Evolutionary conservation across 2,888 invertebrate species (phyloP), one percentile per base, ranked within the genome.

Genomic region (Carpatolechia fugitivella): DNA sequence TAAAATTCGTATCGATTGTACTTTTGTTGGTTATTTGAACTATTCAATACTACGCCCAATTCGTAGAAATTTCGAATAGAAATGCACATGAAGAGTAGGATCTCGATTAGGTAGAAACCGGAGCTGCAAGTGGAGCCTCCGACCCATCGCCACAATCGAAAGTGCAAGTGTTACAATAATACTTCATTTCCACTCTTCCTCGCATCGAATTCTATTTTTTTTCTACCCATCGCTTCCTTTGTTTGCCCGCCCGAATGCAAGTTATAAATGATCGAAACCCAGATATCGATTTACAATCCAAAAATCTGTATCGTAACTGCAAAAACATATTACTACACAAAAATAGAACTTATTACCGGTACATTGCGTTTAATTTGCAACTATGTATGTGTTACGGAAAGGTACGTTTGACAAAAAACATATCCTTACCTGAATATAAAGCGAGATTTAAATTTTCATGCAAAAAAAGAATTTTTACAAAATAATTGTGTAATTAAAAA

Each of bases 161-260:
- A 91, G 89, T 87, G 90, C 89, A 90, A 90, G 90, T 91, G 90
- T 88, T 82, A 78, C 85, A 81, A 87, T 83, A 85, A 85, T 85
- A 82, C 85, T 85, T 85, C 78, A 83, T 85, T 85, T 85, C 82
- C 80, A 78, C 81, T 82, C 75, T 76, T 74, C 76, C 72, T 75
- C 75, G 74, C 72, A 65, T 75, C 74, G 69, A 77, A 82, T 86
- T 85, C 85, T 82, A 67, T 63, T 71, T 70, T 82, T 86, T 85
- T 87, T 87, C 73, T 76, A 58, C 60, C 59, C 60, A 38, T 24
- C 35, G 35, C 29, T 35, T 67, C 70, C 77, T 79, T 89, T 89
- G 86, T 89, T 83, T 81, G 85, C 76, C 80, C 78, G 82, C 84
- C 89, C 89, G 78, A 76, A 82, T 75, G 72, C 74, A 74, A 81